Conservation (phyloP, 2,888 invertebrate genomes). For the Ischnura elegans region DNA sequence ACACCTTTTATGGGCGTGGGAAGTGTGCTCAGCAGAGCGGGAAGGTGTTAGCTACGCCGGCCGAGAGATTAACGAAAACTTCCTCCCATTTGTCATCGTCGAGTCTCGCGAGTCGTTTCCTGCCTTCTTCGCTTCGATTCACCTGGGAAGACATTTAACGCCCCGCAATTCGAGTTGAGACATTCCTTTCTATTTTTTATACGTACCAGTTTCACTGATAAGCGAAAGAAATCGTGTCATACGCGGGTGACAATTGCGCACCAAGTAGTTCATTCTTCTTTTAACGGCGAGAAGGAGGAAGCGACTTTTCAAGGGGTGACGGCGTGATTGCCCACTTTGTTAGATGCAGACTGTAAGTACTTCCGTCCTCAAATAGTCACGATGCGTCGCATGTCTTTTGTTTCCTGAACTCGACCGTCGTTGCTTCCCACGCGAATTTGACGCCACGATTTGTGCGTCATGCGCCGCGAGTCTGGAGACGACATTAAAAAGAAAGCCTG, state of each 20-base stretch:
- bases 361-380: background rate
- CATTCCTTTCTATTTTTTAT: background rate
- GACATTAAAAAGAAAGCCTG: background rate
- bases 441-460: background rate
- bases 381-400: background rate
- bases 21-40: background rate
- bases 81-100: background rate
- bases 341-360: slow-evolving; percentile 8
- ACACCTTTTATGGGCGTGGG: background rate
- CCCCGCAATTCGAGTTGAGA: background rate
- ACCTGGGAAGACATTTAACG: background rate
- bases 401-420: background rate
- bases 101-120: background rate
- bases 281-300: background rate
- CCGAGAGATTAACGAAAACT: background rate
- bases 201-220: background rate
- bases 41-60: background rate
- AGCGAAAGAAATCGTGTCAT: background rate
- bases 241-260: background rate
- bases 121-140: background rate
- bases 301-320: background rate
- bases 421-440: background rate
- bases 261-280: background rate
- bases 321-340: background rate
- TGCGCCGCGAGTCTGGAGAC: background rate